Evolutionary conservation across 2,113 vertebrate species (phyloP).

Genomic region (Shinisaurus crocodilurus): DNA sequence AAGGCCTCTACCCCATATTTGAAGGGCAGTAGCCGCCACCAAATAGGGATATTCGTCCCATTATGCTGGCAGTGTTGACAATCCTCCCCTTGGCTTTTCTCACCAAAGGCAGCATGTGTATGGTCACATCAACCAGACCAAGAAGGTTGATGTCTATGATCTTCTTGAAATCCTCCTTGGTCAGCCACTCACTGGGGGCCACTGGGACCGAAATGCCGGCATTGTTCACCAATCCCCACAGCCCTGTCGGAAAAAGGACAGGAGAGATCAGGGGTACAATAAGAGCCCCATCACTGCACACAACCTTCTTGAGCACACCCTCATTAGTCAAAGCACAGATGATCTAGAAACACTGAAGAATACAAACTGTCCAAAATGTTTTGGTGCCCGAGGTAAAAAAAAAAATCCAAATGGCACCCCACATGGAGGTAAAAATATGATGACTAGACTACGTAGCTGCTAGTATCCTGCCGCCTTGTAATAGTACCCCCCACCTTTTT

Average conservation of each 20-base stretch:
- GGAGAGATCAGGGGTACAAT: not conserved
- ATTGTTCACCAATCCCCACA: slow-evolving; percentile 78
- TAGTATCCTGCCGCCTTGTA: not conserved
- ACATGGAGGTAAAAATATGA: not conserved
- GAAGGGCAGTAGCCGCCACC: slow-evolving; percentile 73
- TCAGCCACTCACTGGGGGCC: slow-evolving; percentile 72
- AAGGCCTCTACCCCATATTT: slow-evolving; percentile 76
- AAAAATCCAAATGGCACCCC: not conserved
- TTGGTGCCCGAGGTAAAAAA: not conserved
- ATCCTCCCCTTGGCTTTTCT: slow-evolving; percentile 72
- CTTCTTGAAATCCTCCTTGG: slow-evolving; percentile 67
- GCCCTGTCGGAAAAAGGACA: slow-evolving; percentile 54
- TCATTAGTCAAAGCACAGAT: not conserved
- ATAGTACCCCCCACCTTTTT: not conserved
- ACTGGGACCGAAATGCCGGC: slow-evolving; percentile 67
- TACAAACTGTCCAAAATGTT: not conserved
- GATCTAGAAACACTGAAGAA: not conserved
- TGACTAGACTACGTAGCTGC: not conserved
- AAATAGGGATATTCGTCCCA: slow-evolving; percentile 63
- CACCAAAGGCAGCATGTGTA: slow-evolving; percentile 72
- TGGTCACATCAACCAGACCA: slow-evolving; percentile 69
- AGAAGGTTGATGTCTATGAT: slow-evolving; percentile 73
- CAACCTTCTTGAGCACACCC: not conserved
- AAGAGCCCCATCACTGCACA: too few relatives aligned
- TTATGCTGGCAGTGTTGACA: slow-evolving; percentile 73